Evolutionary conservation across 2,113 vertebrate species (phyloP).

Genomic region (Myiopsitta monachus): DNA sequence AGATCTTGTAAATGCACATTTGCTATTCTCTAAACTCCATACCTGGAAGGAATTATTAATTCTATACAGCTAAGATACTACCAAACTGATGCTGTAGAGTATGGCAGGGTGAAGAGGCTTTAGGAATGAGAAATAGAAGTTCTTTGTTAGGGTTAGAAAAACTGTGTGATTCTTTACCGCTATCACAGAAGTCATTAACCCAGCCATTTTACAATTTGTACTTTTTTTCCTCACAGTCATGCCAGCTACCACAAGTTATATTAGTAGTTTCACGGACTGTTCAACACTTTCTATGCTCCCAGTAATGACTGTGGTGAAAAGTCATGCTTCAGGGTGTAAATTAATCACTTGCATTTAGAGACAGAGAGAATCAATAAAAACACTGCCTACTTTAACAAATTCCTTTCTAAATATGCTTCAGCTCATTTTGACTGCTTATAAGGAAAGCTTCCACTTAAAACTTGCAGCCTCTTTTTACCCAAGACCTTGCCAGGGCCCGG

Average conservation of each 20-base stretch:
- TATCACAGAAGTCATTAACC: neutral
- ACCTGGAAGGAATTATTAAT: neutral
- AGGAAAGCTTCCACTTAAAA: neutral
- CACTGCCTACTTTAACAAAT: neutral
- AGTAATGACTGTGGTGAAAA: neutral
- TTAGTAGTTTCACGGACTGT: neutral
- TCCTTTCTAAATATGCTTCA: neutral
- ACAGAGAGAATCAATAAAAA: slow-evolving; percentile 17
- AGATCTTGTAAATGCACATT: neutral
- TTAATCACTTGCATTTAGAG: slow-evolving; percentile 10
- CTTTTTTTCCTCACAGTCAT: neutral
- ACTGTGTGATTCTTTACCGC: neutral
- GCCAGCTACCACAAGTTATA: neutral
- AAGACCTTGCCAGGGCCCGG: neutral
- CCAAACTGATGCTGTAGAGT: neutral
- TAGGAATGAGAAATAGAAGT: neutral
- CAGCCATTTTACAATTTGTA: neutral
- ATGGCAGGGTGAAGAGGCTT: neutral
- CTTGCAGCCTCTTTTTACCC: neutral
- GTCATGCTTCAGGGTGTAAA: neutral
- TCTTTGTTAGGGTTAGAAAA: neutral
- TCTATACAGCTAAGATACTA: neutral
- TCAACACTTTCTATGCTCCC: neutral
- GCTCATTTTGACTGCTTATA: neutral
- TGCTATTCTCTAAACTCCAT: neutral